Percentiles rank a stretch among this genome's conserved stretches.
phyloP scores from a whole-genome alignment of 2,888 invertebrate species.

The Thecophora atra region DNA sequence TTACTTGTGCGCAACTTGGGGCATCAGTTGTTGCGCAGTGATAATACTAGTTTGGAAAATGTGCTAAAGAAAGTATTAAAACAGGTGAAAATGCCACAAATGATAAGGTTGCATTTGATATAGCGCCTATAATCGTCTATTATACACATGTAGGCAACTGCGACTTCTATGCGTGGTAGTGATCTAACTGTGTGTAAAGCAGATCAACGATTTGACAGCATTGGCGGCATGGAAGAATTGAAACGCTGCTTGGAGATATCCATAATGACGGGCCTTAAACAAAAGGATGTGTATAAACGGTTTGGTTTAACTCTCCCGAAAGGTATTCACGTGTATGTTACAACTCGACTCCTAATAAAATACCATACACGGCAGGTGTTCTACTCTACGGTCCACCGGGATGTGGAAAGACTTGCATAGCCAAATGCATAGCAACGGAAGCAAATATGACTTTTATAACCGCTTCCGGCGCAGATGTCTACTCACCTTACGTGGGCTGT shows the following conservation, averaged over 20 bases:
- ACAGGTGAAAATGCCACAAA: neutral
- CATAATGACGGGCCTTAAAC: constrained; percentile 70
- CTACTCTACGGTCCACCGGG: constrained; percentile 74
- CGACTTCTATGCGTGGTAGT: constrained; percentile 66
- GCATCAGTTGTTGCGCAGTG: constrained; percentile 47
- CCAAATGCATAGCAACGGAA: constrained; percentile 69
- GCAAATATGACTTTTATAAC: constrained; percentile 69
- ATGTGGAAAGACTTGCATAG: constrained; percentile 74
- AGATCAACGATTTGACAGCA: constrained; percentile 66
- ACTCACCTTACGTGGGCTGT: constrained; percentile 74
- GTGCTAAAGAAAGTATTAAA: constrained; percentile 12
- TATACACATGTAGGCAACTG: constrained; percentile 51
- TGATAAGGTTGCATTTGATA: neutral
- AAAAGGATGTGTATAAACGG: constrained; percentile 68
- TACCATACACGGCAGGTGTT: constrained; percentile 63
- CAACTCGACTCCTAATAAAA: neutral
- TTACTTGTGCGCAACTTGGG: constrained; percentile 65
- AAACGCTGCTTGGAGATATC: constrained; percentile 69
- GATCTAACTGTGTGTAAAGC: constrained; percentile 64
- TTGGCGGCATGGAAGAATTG: constrained; percentile 70
- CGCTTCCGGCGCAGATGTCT: constrained; percentile 72
- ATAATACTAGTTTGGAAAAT: neutral
- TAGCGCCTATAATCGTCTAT: too few species aligned
- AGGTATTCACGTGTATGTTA: constrained; percentile 55
- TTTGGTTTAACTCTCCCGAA: constrained; percentile 70